phyloP scores from a whole-genome alignment of 2,113 vertebrate genomes.

The Orcinus orca region DNA sequence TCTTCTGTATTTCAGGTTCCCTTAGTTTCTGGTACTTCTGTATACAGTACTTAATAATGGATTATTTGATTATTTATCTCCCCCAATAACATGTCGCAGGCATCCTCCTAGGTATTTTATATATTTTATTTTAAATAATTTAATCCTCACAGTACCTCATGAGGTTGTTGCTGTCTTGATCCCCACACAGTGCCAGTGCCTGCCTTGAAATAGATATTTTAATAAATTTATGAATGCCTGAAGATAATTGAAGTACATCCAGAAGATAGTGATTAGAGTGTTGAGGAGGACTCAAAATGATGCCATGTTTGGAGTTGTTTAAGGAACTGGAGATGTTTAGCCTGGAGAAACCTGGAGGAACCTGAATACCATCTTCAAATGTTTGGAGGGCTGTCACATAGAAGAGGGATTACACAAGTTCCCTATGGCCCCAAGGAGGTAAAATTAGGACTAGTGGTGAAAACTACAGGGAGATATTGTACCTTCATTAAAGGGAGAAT shows the following conservation, averaged over 20 bases:
- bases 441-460: constrained; percentile 34
- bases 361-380: background rate
- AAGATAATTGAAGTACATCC: background rate
- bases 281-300: background rate
- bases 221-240: background rate
- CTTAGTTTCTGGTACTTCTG: background rate
- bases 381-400: background rate
- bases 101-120: background rate
- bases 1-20: background rate
- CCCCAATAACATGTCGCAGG: background rate
- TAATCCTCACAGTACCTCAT: background rate
- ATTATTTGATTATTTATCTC: background rate
- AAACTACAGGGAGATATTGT: background rate
- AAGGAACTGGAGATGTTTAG: constrained; percentile 11
- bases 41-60: background rate
- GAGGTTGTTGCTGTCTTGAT: background rate
- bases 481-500: background rate
- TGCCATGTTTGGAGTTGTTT: constrained; percentile 5
- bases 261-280: background rate
- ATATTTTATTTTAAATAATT: background rate
- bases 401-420: background rate
- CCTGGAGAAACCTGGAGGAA: background rate
- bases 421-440: background rate
- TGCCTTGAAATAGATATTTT: background rate
- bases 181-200: background rate